Evolutionary conservation across 2,888 invertebrate species (phyloP).

Genomic region (Diarsia dahlii): DNA sequence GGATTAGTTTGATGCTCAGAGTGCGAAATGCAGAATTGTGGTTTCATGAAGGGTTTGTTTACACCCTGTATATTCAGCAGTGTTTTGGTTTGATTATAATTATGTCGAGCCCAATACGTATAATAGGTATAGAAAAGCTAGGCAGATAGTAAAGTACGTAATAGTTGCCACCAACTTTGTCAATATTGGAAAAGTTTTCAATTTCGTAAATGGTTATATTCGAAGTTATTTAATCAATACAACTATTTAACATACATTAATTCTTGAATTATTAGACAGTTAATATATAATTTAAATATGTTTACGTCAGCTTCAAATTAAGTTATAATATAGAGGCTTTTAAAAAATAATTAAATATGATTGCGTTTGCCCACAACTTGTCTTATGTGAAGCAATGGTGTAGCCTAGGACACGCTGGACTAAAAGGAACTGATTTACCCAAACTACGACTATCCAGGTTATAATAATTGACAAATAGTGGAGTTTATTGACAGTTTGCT

Average conservation of each 20-base stretch:
- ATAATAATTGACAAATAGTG: neutral
- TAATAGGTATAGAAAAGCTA: neutral
- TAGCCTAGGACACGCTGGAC: neutral
- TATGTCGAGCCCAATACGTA: neutral
- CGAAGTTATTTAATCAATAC: neutral
- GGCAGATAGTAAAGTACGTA: neutral
- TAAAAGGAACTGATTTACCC: neutral
- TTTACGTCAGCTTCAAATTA: neutral
- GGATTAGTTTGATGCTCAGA: too few species aligned
- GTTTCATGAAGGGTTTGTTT: too few species aligned
- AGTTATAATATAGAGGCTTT: neutral
- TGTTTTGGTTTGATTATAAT: neutral
- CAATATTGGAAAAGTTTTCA: conserved; percentile 5
- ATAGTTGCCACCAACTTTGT: neutral
- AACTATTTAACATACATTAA: neutral
- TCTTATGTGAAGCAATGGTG: neutral
- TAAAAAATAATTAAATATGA: neutral
- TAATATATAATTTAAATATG: neutral
- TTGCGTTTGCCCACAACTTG: neutral
- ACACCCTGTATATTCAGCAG: neutral
- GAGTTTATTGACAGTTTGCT: neutral
- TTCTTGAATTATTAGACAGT: neutral
- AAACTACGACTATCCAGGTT: neutral
- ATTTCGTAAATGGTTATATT: conserved; percentile 1
- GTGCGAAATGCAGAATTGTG: too few species aligned